A percentile compares a stretch with the other conserved stretches of the same genome.
Conservation (phyloP, 2,113 vertebrate species). For the Rhodinocichla rosea region DNA sequence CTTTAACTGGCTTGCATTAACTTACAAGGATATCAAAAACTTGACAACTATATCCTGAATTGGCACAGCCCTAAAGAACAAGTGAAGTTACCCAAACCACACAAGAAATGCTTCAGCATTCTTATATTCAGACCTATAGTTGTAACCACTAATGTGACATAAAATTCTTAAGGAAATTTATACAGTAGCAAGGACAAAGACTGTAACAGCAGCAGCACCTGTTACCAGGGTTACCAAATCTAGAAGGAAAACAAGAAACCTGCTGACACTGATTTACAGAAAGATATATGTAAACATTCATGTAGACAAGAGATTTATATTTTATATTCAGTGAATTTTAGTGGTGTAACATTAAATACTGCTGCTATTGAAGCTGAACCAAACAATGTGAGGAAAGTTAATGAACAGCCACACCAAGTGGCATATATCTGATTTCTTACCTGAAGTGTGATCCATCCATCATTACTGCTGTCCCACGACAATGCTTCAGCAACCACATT, state of each 20-base stretch:
- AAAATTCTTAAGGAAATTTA: not conserved
- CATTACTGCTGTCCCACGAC: not conserved
- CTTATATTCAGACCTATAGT: not conserved
- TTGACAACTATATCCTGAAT: not conserved
- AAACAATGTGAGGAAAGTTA: constrained; percentile 1
- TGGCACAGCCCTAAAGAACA: not conserved
- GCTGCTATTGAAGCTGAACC: not conserved
- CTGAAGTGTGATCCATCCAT: constrained; percentile 25
- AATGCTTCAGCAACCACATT: constrained; percentile 6
- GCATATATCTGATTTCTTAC: constrained; percentile 29
- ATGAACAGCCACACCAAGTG: not conserved
- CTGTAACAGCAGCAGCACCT: not conserved
- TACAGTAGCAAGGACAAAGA: not conserved
- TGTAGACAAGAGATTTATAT: not conserved
- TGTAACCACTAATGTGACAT: not conserved
- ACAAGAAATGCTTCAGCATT: not conserved
- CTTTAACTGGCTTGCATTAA: not conserved
- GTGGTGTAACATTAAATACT: not conserved
- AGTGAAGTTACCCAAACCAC: not conserved
- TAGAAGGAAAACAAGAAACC: not conserved
- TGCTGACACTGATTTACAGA: not conserved
- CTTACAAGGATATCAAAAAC: not conserved
- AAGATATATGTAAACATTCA: not conserved
- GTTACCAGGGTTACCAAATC: not conserved
- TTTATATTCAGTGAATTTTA: constrained; percentile 5